These are phyloP conservation scores for Mormyrus hasselquistii DNA, from an alignment of 2,797 vertebrate species.

Conservation along the genomic window DNA sequence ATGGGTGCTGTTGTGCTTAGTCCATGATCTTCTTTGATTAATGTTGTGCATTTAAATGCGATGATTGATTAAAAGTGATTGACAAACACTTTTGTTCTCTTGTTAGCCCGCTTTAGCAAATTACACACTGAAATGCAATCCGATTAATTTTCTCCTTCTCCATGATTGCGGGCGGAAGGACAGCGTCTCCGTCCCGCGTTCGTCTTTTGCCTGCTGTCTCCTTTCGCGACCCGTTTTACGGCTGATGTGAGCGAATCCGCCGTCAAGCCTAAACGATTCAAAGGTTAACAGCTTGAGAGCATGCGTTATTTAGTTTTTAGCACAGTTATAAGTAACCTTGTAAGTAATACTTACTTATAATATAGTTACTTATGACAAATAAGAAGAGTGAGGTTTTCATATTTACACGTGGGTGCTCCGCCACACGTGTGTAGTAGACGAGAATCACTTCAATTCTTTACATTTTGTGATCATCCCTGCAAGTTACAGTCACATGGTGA, in stretches of 20 bases:
- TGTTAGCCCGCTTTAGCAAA: background rate
- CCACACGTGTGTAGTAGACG: background rate
- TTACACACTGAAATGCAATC: constrained; percentile 1
- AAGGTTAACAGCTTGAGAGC: background rate
- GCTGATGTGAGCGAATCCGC: background rate
- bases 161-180: background rate
- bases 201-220: background rate
- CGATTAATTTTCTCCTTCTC: background rate
- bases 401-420: background rate
- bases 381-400: background rate
- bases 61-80: constrained; percentile 9
- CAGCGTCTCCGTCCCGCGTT: background rate
- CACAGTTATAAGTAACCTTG: background rate
- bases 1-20: constrained; percentile 11
- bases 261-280: background rate
- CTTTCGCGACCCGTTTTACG: background rate
- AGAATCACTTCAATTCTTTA: background rate
- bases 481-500: background rate
- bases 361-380: background rate
- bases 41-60: constrained; percentile 12
- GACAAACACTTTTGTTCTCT: constrained; percentile 1
- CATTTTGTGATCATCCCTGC: background rate
- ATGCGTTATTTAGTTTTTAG: background rate
- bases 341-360: background rate
- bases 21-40: constrained; percentile 12